These are phyloP conservation scores for Rhagoletis pomonella DNA, from an alignment of 1,140 invertebrate genomes.

Conservation along the genomic window DNA sequence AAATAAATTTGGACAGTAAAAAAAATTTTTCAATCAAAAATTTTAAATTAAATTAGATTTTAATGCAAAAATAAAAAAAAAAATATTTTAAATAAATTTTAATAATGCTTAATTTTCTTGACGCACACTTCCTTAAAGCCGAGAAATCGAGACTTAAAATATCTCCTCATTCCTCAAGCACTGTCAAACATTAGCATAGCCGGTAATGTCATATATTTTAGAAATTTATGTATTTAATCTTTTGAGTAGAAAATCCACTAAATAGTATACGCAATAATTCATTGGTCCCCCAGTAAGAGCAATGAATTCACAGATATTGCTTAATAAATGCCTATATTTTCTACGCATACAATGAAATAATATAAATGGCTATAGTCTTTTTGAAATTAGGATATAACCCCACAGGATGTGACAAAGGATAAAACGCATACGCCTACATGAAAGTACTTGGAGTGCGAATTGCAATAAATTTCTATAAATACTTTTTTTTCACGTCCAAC, in stretches of 20 bases:
- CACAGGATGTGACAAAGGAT: constrained; percentile 14
- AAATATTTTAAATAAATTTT: too few species aligned
- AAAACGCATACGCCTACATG: constrained; percentile 14
- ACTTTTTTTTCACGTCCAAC: not conserved
- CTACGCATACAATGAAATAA: constrained; percentile 33
- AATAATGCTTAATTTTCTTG: too few species aligned
- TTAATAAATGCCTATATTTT: constrained; percentile 46
- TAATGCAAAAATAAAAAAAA: too few species aligned
- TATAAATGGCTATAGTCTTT: not conserved
- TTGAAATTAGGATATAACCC: not conserved
- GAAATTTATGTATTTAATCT: constrained; percentile 40
- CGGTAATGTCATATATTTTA: constrained; percentile 34
- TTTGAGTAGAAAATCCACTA: not conserved
- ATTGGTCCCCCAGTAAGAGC: constrained; percentile 15
- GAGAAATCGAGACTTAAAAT: too few species aligned
- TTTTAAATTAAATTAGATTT: too few species aligned
- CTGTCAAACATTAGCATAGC: not conserved
- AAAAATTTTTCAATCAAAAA: too few species aligned
- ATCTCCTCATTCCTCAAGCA: not conserved
- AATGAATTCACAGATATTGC: constrained; percentile 49
- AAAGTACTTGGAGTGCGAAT: too few species aligned
- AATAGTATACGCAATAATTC: constrained; percentile 13
- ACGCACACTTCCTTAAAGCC: too few species aligned
- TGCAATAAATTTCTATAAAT: constrained; percentile 25
- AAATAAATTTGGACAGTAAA: too few species aligned